Base-by-base conservation (phyloP, 2,113 vertebrate species). In the Ivindomyrus marchei region DNA sequence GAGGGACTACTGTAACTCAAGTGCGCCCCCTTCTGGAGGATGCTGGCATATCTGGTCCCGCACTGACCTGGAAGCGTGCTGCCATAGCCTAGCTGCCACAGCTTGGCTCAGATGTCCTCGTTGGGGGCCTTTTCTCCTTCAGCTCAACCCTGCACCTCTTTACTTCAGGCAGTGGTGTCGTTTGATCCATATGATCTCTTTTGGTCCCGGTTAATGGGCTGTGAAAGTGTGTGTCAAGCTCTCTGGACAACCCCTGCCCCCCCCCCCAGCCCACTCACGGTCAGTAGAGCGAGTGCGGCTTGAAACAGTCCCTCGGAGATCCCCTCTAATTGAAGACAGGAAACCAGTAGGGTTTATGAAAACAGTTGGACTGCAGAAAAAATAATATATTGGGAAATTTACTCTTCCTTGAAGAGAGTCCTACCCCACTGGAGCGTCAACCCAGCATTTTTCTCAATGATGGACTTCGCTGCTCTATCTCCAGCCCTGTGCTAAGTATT, bases 181-280 rank as follows among this genome's bases (percentile, higher is more conserved):
- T 92, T 91, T 91, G 89, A 92, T 93, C 89, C 74, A 39, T 89
- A 47, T 90, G 49, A 84, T 90, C 90, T 90, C 90, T 93, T 21
- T 91, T 91, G 93, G 90, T 90, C 17, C 90, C 90, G 93, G 88
- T 93, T 95, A 96, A 94, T 93, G 90, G 92, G 91, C 88, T 92
- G 93, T 94, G 91, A 94, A 94, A 94, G 87, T 91, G 91, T 85
- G 90, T 89, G 90, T 88, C 90, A 17, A 92, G 92, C 77, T 47
- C 77, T 42, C 21, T 85, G 39, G 45, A 21, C 83, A 45, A 10
- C 45, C 83, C 83, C 21, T 19, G 1, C 36, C 46, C 85, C 1
- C 46, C 85, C 1, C 49, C 11, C 11, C 6, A 10, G 50, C 50
- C n/a, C 24, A 24, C 85, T 49, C 27, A 87, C 27, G 85, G 85